Evolutionary conservation across 2,797 vertebrate species (phyloP).

Genomic region (Syngnathus acus): DNA sequence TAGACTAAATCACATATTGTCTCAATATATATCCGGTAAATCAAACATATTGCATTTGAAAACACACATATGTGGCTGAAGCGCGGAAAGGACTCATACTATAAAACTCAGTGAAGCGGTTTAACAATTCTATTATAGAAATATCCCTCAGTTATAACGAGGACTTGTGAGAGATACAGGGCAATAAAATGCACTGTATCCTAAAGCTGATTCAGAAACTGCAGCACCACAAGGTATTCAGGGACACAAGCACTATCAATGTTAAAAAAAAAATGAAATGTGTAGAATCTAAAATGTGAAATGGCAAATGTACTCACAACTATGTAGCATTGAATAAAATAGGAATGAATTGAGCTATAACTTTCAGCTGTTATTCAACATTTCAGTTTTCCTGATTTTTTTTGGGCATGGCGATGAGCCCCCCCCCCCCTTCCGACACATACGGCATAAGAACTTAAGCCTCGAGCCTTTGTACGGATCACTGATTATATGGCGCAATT

Average conservation of each 20-base stretch:
- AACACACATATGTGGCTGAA: neutral
- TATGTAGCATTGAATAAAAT: too few species aligned
- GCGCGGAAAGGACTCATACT: neutral
- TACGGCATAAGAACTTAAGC: too few species aligned
- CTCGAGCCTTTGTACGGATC: too few species aligned
- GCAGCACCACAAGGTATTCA: conserved; percentile 12
- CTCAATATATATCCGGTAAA: neutral
- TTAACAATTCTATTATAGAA: neutral
- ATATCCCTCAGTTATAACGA: neutral
- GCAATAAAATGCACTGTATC: neutral
- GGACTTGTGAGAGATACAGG: neutral
- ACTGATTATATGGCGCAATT: too few species aligned
- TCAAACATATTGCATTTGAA: neutral
- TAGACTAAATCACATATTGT: neutral
- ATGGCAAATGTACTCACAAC: neutral
- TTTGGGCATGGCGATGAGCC: too few species aligned
- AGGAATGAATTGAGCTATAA: too few species aligned
- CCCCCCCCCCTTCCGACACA: too few species aligned
- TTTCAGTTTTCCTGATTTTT: too few species aligned
- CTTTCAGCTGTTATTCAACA: too few species aligned
- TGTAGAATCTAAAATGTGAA: neutral
- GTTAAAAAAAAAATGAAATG: neutral
- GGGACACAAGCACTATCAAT: conserved; percentile 8
- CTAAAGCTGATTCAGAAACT: neutral
- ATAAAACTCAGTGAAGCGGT: neutral